phyloP scores from a whole-genome alignment of 1,140 invertebrate species.

The Listronotus bonariensis region DNA sequence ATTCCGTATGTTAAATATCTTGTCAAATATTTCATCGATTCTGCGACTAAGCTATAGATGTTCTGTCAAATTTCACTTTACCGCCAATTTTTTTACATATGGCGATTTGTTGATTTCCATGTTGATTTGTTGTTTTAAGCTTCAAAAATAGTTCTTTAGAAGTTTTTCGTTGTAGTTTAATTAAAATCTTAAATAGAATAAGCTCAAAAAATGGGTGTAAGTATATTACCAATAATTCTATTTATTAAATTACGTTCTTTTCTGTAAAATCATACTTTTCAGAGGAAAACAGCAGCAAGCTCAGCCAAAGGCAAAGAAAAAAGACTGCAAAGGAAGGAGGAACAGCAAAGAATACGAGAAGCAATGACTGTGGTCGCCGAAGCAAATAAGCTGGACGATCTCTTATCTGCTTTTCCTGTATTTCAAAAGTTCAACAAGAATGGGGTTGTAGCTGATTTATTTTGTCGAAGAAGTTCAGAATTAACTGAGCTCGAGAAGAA shows the following conservation, averaged over 20 bases:
- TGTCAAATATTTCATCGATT: too few species aligned
- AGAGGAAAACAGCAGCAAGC: slow-evolving; percentile 45
- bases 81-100: slow-evolving; percentile 6
- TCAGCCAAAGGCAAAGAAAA: slow-evolving; percentile 56
- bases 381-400: slow-evolving; percentile 56
- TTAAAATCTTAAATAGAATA: background rate
- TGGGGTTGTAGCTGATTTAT: slow-evolving; percentile 52
- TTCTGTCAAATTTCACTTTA: slow-evolving; percentile 1
- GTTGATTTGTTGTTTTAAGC: background rate
- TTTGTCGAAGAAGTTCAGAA: slow-evolving; percentile 42
- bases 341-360: slow-evolving; percentile 53
- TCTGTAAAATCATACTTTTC: background rate
- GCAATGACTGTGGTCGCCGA: slow-evolving; percentile 52
- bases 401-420: slow-evolving; percentile 54
- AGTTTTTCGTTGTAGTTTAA: background rate
- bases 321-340: slow-evolving; percentile 55
- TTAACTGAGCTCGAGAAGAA: slow-evolving; percentile 51
- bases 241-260: background rate
- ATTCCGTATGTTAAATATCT: too few species aligned
- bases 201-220: background rate
- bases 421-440: slow-evolving; percentile 55
- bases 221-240: background rate
- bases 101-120: slow-evolving; percentile 1
- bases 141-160: background rate
- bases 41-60: too few species aligned